Conservation (phyloP, 2,797 vertebrate genomes). For the Thaleichthys pacificus region DNA sequence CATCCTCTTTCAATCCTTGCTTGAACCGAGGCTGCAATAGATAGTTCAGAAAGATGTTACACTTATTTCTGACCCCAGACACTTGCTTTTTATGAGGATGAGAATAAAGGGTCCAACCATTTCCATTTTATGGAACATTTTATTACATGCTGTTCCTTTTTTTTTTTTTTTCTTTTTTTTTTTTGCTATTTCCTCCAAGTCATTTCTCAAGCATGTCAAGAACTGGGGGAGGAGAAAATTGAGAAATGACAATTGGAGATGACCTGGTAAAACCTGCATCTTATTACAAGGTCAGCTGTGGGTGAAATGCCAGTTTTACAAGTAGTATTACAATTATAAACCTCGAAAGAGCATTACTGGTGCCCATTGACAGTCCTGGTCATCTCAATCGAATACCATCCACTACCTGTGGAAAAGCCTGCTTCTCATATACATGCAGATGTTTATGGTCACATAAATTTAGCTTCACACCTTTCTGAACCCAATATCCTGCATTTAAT, state of each 20-base stretch:
- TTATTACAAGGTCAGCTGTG: not conserved
- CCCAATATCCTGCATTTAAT: slow-evolving; percentile 68
- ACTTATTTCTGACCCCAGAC: not conserved
- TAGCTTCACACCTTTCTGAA: slow-evolving; percentile 54
- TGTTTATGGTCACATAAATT: slow-evolving; percentile 69
- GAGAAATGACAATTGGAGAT: not conserved
- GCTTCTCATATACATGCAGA: slow-evolving; percentile 50
- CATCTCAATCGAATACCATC: too few species aligned
- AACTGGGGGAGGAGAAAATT: not conserved
- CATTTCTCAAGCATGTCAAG: not conserved
- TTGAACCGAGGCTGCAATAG: not conserved
- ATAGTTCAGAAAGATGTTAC: not conserved
- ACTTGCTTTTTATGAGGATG: too few species aligned
- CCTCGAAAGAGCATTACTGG: too few species aligned
- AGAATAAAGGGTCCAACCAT: too few species aligned
- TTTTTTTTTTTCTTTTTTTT: too few species aligned
- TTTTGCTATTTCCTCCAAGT: too few species aligned
- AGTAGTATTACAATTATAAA: too few species aligned
- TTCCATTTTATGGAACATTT: too few species aligned
- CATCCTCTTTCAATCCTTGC: not conserved
- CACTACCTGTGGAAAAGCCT: slow-evolving; percentile 20
- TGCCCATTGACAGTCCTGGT: too few species aligned
- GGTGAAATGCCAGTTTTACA: too few species aligned
- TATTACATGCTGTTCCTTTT: too few species aligned
- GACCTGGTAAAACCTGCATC: not conserved